These are phyloP conservation scores for Gadus chalcogrammus DNA, from an alignment of 2,113 vertebrate species.

Conservation along the genomic window DNA sequence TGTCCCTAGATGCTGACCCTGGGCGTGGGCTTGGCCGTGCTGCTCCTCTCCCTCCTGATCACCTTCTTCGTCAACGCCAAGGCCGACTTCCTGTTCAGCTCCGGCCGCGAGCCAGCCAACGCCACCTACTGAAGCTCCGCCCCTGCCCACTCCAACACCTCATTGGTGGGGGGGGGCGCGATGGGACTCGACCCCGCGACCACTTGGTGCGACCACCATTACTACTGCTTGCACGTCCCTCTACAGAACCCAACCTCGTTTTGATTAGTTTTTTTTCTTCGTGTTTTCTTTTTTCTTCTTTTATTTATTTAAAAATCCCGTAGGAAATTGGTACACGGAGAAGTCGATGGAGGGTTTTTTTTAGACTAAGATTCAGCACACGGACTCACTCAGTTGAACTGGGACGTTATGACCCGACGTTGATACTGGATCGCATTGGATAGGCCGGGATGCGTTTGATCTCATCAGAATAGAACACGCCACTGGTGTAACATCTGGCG, in stretches of 20 bases:
- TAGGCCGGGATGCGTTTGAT: slow-evolving; percentile 60
- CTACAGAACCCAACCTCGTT: slow-evolving; percentile 40
- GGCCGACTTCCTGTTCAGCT: slow-evolving; percentile 84
- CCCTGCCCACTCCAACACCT: neutral
- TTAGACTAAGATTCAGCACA: slow-evolving; percentile 25
- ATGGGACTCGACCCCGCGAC: slow-evolving; percentile 31
- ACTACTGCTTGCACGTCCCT: slow-evolving; percentile 10
- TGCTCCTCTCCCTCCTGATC: slow-evolving; percentile 78
- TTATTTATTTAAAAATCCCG: slow-evolving; percentile 14
- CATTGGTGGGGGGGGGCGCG: neutral
- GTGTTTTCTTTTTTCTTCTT: neutral
- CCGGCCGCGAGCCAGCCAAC: slow-evolving; percentile 70
- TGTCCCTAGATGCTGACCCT: slow-evolving; percentile 81
- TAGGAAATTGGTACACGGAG: slow-evolving; percentile 48
- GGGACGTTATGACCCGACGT: slow-evolving; percentile 21
- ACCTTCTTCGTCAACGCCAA: slow-evolving; percentile 89
- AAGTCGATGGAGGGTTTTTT: slow-evolving; percentile 22
- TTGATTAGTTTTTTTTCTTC: slow-evolving; percentile 8
- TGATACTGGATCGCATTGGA: slow-evolving; percentile 42
- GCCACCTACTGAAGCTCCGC: slow-evolving; percentile 80
- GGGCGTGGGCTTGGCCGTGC: slow-evolving; percentile 76
- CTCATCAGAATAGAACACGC: slow-evolving; percentile 45
- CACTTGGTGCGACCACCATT: slow-evolving; percentile 35
- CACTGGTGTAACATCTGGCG: slow-evolving; percentile 47
- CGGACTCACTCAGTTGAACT: slow-evolving; percentile 52